These are phyloP conservation scores for Pseudomyrmex cubaensis DNA, from an alignment of 1,140 invertebrate species.

Conservation along the genomic window DNA sequence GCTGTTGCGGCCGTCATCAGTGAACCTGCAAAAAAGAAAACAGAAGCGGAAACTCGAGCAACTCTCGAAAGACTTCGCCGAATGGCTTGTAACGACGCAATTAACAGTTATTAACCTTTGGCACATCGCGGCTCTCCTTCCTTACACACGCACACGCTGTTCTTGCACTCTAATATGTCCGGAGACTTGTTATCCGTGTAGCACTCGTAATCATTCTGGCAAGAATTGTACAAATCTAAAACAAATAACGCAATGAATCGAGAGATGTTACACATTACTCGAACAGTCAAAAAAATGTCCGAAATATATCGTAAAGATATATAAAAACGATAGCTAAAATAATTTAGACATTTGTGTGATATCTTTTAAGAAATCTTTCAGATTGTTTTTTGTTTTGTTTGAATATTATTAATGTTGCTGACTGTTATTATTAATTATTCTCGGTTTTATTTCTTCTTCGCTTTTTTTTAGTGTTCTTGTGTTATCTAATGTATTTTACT, in stretches of 20 bases:
- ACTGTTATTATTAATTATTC: no score
- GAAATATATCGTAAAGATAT: no score
- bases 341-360: no score
- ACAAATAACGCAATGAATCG: not conserved
- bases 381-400: no score
- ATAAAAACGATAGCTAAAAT: no score
- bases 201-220: conserved; percentile 66
- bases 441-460: not conserved
- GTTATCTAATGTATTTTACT: not conserved
- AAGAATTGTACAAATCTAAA: conserved; percentile 59
- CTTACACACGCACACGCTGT: conserved; percentile 63
- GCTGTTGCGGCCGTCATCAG: not conserved
- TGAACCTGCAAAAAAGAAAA: conserved; percentile 43
- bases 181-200: not conserved
- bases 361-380: no score
- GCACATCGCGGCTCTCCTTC: conserved; percentile 53
- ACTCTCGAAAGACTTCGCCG: conserved; percentile 25
- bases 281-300: no score
- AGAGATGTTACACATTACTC: not conserved
- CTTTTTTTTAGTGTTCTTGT: not conserved
- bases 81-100: conserved; percentile 32
- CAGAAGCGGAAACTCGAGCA: not conserved
- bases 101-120: conserved; percentile 67
- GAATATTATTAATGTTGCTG: no score
- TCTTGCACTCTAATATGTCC: conserved; percentile 58